A percentile compares a stretch with the other conserved stretches of the same genome.
Conservation (phyloP, 2,113 vertebrate genomes). For the Trematocara macrostoma region DNA sequence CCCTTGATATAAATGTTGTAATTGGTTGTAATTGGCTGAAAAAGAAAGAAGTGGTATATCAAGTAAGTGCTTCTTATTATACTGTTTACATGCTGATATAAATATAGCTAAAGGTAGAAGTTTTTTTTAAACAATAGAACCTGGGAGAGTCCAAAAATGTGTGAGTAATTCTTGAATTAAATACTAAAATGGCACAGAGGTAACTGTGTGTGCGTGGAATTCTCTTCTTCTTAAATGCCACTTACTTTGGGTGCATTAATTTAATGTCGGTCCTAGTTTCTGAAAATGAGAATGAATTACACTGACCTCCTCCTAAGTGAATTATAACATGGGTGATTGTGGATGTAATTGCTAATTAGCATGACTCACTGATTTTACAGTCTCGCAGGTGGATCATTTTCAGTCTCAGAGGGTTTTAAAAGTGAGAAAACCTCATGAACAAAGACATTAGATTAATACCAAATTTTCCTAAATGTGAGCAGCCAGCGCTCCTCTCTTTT, state of each 20-base stretch:
- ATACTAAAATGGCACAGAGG: neutral
- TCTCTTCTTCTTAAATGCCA: constrained; percentile 35
- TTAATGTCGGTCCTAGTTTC: constrained; percentile 39
- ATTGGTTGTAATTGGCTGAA: neutral
- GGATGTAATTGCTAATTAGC: constrained; percentile 68
- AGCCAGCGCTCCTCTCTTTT: neutral
- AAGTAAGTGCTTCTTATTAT: neutral
- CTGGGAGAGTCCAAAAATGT: neutral
- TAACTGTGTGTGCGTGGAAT: neutral
- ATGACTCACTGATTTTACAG: constrained; percentile 46
- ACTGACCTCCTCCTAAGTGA: constrained; percentile 58
- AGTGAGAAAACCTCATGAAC: constrained; percentile 2
- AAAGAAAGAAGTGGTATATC: neutral
- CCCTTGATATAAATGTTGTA: neutral
- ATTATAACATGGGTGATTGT: constrained; percentile 66
- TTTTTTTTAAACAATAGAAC: neutral
- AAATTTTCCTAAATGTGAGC: neutral
- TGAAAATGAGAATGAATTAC: constrained; percentile 60
- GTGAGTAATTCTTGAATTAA: neutral
- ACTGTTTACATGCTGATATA: neutral
- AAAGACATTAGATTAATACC: constrained; percentile 15
- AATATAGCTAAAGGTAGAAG: neutral
- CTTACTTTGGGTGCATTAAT: constrained; percentile 52
- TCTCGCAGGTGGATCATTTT: constrained; percentile 45
- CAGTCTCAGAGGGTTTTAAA: constrained; percentile 17